These are phyloP conservation scores for Venusia cambrica DNA, from an alignment of 2,888 invertebrate species.

Conservation along the genomic window DNA sequence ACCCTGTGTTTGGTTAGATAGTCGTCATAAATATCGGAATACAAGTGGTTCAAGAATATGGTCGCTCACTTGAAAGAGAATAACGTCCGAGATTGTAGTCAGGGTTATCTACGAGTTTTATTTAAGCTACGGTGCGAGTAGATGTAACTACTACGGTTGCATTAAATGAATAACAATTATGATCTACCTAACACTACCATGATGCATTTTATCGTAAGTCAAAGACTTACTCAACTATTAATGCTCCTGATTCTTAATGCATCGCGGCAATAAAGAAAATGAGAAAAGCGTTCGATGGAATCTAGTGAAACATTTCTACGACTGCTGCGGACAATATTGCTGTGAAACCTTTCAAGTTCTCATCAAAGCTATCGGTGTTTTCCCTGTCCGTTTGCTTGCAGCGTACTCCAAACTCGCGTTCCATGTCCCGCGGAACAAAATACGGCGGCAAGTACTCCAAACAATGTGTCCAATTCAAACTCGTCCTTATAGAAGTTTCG, in stretches of 20 bases:
- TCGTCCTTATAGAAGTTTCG: conserved; percentile 25
- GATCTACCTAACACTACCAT: too few relatives aligned
- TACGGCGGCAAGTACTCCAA: conserved; percentile 46
- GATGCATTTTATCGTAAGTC: too few relatives aligned
- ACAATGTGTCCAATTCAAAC: conserved; percentile 34
- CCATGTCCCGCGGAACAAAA: conserved; percentile 51
- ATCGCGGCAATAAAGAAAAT: too few relatives aligned
- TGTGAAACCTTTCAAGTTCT: conserved; percentile 74
- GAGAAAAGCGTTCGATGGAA: conserved; percentile 34
- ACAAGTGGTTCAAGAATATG: background rate
- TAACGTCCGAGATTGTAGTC: too few relatives aligned
- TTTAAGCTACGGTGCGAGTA: too few relatives aligned
- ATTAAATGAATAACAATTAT: conserved; percentile 8
- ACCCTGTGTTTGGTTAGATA: too few relatives aligned
- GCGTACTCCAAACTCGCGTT: conserved; percentile 39
- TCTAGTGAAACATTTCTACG: conserved; percentile 60
- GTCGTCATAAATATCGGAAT: too few relatives aligned
- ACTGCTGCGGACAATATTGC: conserved; percentile 58
- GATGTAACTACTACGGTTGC: conserved; percentile 15
- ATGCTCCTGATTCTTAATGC: too few relatives aligned
- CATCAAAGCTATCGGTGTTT: conserved; percentile 61
- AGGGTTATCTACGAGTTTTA: too few relatives aligned
- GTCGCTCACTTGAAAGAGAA: conserved; percentile 8
- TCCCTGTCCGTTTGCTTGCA: conserved; percentile 44
- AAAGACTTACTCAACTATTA: too few relatives aligned